Percentiles rank a stretch among this genome's conserved stretches.
Evolutionary conservation across 35 echinoderm and acorn worm genomes (phyloP).

Genomic region (Diadema setosum): DNA sequence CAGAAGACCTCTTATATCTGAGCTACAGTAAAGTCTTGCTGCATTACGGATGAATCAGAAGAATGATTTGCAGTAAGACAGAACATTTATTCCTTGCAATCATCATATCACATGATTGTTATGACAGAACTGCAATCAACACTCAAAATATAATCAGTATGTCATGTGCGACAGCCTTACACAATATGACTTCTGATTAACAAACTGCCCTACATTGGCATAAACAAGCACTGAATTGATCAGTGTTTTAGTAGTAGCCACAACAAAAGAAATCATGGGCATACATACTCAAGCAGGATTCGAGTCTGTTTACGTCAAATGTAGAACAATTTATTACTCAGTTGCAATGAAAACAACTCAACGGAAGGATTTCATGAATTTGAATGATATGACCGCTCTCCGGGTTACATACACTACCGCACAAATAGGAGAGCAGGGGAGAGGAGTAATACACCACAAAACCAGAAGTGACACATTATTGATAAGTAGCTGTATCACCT

Average conservation of each 20-base stretch:
- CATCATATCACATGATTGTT: too few species aligned
- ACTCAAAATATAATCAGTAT: too few species aligned
- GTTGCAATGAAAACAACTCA: neutral
- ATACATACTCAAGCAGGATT: too few species aligned
- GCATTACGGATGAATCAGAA: neutral
- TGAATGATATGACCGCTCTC: neutral
- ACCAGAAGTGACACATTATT: neutral
- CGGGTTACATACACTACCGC: neutral
- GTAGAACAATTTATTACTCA: neutral
- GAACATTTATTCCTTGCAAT: too few species aligned
- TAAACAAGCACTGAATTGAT: too few species aligned
- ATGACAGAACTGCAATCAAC: too few species aligned
- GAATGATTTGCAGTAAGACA: neutral
- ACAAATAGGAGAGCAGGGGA: neutral
- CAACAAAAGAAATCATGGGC: too few species aligned
- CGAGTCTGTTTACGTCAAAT: too few species aligned
- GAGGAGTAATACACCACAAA: neutral
- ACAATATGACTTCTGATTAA: too few species aligned
- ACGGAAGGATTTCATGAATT: neutral
- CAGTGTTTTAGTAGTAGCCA: too few species aligned
- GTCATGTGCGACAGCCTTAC: too few species aligned
- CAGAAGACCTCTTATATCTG: neutral
- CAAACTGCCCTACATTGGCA: too few species aligned
- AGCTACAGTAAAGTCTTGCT: neutral
- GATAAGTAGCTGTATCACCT: slow-evolving; percentile 57